Base-by-base conservation (phyloP, 2,797 vertebrate species). In the Gobio occitaniae region DNA sequence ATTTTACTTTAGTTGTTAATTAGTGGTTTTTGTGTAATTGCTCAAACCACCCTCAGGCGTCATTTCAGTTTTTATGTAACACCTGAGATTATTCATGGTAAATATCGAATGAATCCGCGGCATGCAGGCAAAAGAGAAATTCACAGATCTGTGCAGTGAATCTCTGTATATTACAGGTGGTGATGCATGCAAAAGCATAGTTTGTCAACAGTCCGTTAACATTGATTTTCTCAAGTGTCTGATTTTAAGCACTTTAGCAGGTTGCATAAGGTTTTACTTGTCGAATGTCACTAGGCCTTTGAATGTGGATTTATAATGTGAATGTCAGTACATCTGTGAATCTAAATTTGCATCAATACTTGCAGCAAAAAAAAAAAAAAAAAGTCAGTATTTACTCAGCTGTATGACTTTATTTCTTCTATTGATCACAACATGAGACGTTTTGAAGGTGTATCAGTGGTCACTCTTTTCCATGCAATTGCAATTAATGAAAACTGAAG, bases 61-160 rank as follows among this genome's bases (percentile, higher is more conserved):
- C 19, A 29, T 54, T 13, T 25, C 15, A 61, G 47, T 29, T 29
- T 71, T 77, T 84, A 78, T 75, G 66, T 78, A 83, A 83, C 77
- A 72, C 10, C 75, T 80, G 54, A 78, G 38, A 19, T 79, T 63
- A 65, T 10, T 32, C 9, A 15, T 10, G 13, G n/a, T 70, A 41
- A 16, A 21, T 16, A 66, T 61, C 11, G 36, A 65, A 61, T 16
- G 9, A 78, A 69, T 81, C 29, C 36, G 1, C 6, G 1, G 44
- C 66, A 71, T 69, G 32, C 29, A 32, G 48, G 63, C 21, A 25
- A 81, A 69, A 32, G 61, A 63, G 8, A 52, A 59, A 71, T 52
- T 84, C 9, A 29, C 38, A 7, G 16, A 50, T 25, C 38, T 15
- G 3, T 84, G 17, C 11, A 7, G 32, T 68, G 17, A 66, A 66